These are phyloP conservation scores for Scolopax mira DNA, from an alignment of 2,113 vertebrate genomes.

Conservation along the genomic window DNA sequence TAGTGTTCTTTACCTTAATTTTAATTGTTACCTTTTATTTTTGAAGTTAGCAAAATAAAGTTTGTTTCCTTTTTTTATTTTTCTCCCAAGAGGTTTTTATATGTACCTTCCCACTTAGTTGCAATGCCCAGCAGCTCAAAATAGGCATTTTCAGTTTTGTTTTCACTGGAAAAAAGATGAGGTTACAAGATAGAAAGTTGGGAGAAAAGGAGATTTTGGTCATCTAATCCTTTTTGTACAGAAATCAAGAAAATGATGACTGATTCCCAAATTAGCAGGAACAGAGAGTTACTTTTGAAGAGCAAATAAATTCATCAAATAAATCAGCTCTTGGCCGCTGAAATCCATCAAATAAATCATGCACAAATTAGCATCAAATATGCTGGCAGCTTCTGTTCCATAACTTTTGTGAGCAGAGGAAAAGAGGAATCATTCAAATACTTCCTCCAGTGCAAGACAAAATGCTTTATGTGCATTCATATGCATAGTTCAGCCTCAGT, in stretches of 20 bases:
- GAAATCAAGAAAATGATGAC: background rate
- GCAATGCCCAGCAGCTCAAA: background rate
- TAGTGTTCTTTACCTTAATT: background rate
- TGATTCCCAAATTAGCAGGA: background rate
- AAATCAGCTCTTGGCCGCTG: background rate
- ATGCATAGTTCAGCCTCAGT: background rate
- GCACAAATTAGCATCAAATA: background rate
- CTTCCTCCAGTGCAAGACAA: background rate
- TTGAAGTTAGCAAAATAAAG: background rate
- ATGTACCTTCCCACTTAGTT: background rate
- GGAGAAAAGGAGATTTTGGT: background rate
- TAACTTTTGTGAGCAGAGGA: background rate
- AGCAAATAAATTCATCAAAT: background rate
- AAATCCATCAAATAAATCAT: background rate
- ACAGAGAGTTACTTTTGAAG: background rate
- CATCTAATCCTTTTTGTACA: background rate
- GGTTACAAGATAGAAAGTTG: background rate
- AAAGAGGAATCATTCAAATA: background rate
- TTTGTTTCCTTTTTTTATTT: background rate
- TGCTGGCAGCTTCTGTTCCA: background rate
- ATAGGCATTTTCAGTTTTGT: background rate
- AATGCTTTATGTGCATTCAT: background rate
- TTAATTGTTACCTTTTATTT: background rate
- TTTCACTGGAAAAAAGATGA: background rate
- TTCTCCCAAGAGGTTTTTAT: background rate